Evolutionary conservation across 2,888 invertebrate genomes (phyloP).

Genomic region (Synergus itoensis): DNA sequence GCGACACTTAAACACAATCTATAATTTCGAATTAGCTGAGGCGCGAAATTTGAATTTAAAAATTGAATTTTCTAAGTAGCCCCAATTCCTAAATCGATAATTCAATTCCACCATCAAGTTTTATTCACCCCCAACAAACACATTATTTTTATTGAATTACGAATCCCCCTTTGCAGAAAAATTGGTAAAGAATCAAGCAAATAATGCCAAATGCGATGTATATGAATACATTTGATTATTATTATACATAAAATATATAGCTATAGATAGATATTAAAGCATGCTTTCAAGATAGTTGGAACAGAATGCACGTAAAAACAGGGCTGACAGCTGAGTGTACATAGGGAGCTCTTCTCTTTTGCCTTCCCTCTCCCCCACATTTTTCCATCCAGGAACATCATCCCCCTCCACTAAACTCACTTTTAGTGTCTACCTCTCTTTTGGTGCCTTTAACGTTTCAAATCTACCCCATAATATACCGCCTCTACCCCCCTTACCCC

Average conservation of each 20-base stretch:
- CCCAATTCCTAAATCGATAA: neutral
- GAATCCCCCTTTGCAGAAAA: neutral
- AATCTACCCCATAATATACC: conserved; percentile 61
- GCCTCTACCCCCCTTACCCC: conserved; percentile 39
- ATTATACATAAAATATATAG: conserved; percentile 34
- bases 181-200: neutral
- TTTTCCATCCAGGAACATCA: conserved; percentile 48
- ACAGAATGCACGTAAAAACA: conserved; percentile 67
- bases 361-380: conserved; percentile 48
- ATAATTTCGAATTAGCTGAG: neutral
- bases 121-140: neutral
- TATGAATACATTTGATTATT: neutral
- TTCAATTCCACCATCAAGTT: neutral
- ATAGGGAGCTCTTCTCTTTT: conserved; percentile 63
- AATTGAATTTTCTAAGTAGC: neutral
- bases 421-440: conserved; percentile 54
- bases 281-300: conserved; percentile 48
- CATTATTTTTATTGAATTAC: neutral
- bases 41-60: neutral
- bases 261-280: conserved; percentile 33
- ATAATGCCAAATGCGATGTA: neutral
- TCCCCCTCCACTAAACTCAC: conserved; percentile 49
- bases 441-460: conserved; percentile 62
- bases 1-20: neutral
- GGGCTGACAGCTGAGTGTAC: conserved; percentile 76